These are phyloP conservation scores for Sceloporus undulatus DNA, from an alignment of 2,113 vertebrate species.

Conservation along the genomic window DNA sequence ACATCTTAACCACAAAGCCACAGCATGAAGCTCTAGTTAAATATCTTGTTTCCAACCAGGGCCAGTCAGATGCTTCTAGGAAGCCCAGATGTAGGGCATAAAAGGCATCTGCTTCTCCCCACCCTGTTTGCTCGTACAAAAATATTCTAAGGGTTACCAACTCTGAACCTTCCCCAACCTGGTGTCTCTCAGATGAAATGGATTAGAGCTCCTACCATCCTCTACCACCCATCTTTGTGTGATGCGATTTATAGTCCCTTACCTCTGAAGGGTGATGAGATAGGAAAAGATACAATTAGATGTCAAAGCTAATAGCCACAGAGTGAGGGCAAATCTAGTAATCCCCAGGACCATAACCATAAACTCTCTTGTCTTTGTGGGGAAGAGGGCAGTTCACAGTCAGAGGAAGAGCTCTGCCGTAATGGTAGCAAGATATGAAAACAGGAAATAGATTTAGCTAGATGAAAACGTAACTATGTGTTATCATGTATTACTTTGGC, in stretches of 20 bases:
- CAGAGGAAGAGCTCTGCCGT: background rate
- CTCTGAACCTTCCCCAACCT: background rate
- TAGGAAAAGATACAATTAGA: background rate
- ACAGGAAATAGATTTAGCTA: too few species aligned
- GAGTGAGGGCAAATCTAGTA: background rate
- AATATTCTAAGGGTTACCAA: background rate
- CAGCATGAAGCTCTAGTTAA: too few species aligned
- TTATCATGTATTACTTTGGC: too few species aligned
- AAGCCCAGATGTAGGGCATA: background rate
- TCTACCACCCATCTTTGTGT: too few species aligned
- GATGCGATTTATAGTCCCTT: too few species aligned
- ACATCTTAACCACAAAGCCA: too few species aligned
- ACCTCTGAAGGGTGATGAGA: background rate
- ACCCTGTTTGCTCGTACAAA: background rate
- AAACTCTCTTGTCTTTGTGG: too few species aligned
- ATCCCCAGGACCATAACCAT: too few species aligned
- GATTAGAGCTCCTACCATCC: too few species aligned
- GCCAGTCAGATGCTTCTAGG: background rate
- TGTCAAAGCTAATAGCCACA: background rate
- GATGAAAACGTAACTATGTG: too few species aligned
- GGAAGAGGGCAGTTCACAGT: background rate
- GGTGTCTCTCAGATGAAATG: background rate
- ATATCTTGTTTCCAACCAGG: background rate
- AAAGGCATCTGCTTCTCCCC: background rate
- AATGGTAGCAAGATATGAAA: too few species aligned